These are phyloP conservation scores for Drosophila dunni DNA, from an alignment of 1,140 invertebrate genomes.

Conservation along the genomic window DNA sequence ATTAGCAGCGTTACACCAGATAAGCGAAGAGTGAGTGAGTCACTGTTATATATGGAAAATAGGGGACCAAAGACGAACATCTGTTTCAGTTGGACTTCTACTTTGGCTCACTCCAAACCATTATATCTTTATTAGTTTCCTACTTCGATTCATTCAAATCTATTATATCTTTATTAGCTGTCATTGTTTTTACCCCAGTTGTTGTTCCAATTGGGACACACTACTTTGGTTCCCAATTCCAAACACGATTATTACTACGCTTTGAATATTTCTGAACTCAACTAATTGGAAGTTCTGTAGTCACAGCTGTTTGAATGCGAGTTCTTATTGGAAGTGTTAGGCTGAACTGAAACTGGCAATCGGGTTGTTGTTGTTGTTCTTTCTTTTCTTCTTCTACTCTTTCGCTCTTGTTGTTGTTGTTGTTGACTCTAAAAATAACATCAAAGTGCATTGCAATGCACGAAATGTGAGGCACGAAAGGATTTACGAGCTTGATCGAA, in stretches of 20 bases:
- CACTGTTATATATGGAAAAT: too few relatives aligned
- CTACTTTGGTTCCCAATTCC: conserved; percentile 6
- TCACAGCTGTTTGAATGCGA: conserved; percentile 24
- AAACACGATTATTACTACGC: conserved; percentile 8
- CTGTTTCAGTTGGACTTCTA: background rate
- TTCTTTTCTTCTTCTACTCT: background rate
- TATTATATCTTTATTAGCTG: conserved; percentile 10
- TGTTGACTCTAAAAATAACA: conserved; percentile 66
- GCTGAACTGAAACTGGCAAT: conserved; percentile 26
- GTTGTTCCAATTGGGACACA: conserved; percentile 21
- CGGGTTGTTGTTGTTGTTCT: background rate
- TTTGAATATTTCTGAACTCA: conserved; percentile 15
- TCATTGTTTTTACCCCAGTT: conserved; percentile 2
- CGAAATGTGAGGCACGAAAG: conserved; percentile 70
- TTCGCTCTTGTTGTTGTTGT: background rate
- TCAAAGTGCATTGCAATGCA: conserved; percentile 61
- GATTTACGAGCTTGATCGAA: conserved; percentile 82
- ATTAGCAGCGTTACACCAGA: background rate
- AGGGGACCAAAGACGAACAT: background rate
- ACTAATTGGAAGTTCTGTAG: conserved; percentile 31
- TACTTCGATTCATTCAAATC: too few relatives aligned
- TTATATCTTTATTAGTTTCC: conserved; percentile 9
- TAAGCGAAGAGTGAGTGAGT: background rate
- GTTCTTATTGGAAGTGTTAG: conserved; percentile 11
- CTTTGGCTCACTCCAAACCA: too few relatives aligned